phyloP scores from a whole-genome alignment of 1,140 invertebrate genomes.

The Zaprionus gabonicus region DNA sequence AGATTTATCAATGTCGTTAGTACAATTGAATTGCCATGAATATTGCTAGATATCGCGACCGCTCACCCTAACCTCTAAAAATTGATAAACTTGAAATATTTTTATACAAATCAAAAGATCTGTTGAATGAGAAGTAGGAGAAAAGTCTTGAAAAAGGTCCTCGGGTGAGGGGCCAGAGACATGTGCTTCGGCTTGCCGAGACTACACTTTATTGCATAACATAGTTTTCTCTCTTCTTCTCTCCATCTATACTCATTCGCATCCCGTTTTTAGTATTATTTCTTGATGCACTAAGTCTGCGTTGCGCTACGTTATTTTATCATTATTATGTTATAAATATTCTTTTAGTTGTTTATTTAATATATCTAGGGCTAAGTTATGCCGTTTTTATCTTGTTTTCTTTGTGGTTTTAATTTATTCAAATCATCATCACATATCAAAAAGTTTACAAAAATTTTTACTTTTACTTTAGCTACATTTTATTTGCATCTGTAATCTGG shows the following conservation, averaged over 20 bases:
- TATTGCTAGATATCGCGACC: slow-evolving; percentile 69
- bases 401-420: slow-evolving; percentile 72
- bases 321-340: slow-evolving; percentile 27
- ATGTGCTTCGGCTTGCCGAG: slow-evolving; percentile 63
- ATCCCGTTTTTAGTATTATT: slow-evolving; percentile 30
- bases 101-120: slow-evolving; percentile 39
- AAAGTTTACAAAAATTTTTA: slow-evolving; percentile 80
- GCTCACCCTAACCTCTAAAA: not conserved
- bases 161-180: slow-evolving; percentile 17
- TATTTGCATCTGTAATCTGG: slow-evolving; percentile 26
- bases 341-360: slow-evolving; percentile 54
- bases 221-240: slow-evolving; percentile 37
- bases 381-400: slow-evolving; percentile 39
- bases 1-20: slow-evolving; percentile 72
- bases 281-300: slow-evolving; percentile 45
- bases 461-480: slow-evolving; percentile 58
- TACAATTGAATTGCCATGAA: slow-evolving; percentile 78
- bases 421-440: slow-evolving; percentile 83
- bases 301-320: slow-evolving; percentile 47
- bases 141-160: slow-evolving; percentile 3
- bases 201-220: slow-evolving; percentile 67
- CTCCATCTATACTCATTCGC: slow-evolving; percentile 11
- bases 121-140: slow-evolving; percentile 4
- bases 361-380: slow-evolving; percentile 71
- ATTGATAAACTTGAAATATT: not conserved